A percentile compares a stretch with the other conserved stretches of the same genome.
These are phyloP conservation scores for Rhinoderma darwinii DNA, from an alignment of 2,113 vertebrate species.

Conservation along the genomic window DNA sequence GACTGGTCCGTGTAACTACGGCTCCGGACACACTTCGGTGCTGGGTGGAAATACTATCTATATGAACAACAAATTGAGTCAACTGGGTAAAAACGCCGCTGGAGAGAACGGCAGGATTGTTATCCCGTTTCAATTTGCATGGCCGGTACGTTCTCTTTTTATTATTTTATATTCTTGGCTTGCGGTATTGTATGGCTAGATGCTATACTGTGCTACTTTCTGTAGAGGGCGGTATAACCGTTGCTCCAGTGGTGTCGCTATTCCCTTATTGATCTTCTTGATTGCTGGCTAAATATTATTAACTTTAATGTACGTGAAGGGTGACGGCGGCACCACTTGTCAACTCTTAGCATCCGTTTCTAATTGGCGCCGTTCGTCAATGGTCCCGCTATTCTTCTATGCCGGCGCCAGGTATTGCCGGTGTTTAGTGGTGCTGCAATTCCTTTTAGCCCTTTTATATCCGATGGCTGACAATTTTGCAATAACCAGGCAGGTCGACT, in stretches of 20 bases:
- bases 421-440: neutral
- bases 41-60: conserved; percentile 93
- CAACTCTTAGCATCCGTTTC: too few species aligned
- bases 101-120: conserved; percentile 80
- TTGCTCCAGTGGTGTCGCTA: neutral
- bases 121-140: conserved; percentile 92
- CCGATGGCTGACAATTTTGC: too few species aligned
- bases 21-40: conserved; percentile 85
- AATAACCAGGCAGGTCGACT: too few species aligned
- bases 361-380: neutral
- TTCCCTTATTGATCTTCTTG: neutral
- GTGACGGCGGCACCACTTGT: too few species aligned
- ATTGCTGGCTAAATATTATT: too few species aligned
- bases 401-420: neutral
- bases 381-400: too few species aligned
- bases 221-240: neutral
- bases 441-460: neutral
- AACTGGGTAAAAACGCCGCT: conserved; percentile 70
- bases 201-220: neutral
- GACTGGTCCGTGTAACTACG: conserved; percentile 85
- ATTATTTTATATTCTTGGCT: neutral
- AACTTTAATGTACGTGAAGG: too few species aligned
- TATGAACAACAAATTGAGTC: conserved; percentile 74
- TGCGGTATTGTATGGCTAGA: neutral
- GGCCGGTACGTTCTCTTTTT: conserved; percentile 82